Percentiles rank a stretch among this genome's conserved stretches.
Conservation (phyloP, 2,797 vertebrate genomes). For the Melanotaenia boesemani region DNA sequence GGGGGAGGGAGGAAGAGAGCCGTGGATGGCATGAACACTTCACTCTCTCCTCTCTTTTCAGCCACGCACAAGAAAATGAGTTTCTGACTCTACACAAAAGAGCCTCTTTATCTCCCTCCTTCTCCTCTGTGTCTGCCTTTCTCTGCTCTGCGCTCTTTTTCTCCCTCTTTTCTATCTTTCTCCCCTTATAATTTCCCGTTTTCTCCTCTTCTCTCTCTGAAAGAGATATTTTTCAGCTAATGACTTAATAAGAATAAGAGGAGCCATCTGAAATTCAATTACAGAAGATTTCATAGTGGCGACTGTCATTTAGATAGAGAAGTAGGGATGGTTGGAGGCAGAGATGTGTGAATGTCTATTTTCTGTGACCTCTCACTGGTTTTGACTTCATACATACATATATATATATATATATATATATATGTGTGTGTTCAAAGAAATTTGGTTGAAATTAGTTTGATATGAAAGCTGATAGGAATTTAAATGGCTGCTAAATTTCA, state of each 20-base stretch:
- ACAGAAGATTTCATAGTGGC: constrained; percentile 65
- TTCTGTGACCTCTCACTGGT: constrained; percentile 47
- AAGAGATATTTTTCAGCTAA: constrained; percentile 88
- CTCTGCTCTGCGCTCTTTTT: constrained; percentile 34
- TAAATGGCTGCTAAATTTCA: background rate
- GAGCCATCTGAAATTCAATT: constrained; percentile 82
- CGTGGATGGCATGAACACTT: constrained; percentile 89
- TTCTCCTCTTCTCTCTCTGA: constrained; percentile 63
- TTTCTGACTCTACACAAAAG: constrained; percentile 98
- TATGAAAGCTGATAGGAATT: background rate
- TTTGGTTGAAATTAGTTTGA: background rate
- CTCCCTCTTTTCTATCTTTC: constrained; percentile 34
- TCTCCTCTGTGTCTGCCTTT: constrained; percentile 48
- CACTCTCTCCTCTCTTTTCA: constrained; percentile 87
- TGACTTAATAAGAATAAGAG: constrained; percentile 79
- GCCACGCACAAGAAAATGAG: constrained; percentile 94
- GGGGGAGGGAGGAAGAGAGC: constrained; percentile 80
- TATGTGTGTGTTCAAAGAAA: background rate
- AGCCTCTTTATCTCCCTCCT: constrained; percentile 89
- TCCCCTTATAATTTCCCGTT: constrained; percentile 57
- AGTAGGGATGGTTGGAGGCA: constrained; percentile 30
- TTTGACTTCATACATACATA: constrained; percentile 24
- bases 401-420: background rate
- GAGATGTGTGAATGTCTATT: constrained; percentile 35
- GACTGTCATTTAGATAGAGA: constrained; percentile 51